Base-by-base conservation (phyloP, 2,113 vertebrate genomes). In the Menidia beryllina region DNA sequence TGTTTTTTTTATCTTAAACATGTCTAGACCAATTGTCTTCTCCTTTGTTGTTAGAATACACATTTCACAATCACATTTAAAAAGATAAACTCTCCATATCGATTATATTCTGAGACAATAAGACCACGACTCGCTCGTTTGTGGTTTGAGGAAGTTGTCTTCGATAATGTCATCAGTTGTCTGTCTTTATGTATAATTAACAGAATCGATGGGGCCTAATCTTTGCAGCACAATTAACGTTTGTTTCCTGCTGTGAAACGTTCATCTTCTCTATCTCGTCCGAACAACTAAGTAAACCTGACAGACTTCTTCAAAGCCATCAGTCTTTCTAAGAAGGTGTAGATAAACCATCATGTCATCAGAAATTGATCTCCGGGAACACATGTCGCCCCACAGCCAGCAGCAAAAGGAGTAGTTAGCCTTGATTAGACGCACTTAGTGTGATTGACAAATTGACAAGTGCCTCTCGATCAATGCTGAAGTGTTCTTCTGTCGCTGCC, bases 381-480 rank as follows among this genome's bases (percentile, higher is more conserved):
- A 75, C 60, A 25, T 76, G 72, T 64, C 64, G 79, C 75, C 48
- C 53, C 81, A 58, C 70, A 62, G 68, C 82, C 60, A 14, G 45
- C 39, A 34, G 87, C 83, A 56, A 39, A 20, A 7, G 58, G 71
- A 85, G 83, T 85, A 84, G 86, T 89, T 90, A 84, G 81, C 76
- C 51, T 83, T 90, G 90, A 91, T 92, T 91, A 85, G 81, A 84
- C 27, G 25, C 87, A 91, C 86, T 92, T 86, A 78, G 60, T n/a
- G 43, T 83, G 82, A 92, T 88, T 92, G 91, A 90, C 88, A 85
- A 87, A 91, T 89, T 87, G 89, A 91, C 80, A 89, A 82, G 71
- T 47, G 72, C 57, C 62, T 59, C 38, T 68, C 34, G 43, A 86
- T 92, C 90, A 72, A 86, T 89, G 84, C 53, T 24, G 48, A 39